Base-by-base conservation (phyloP, 2,888 invertebrate genomes). In the Drosophila neutralis region DNA sequence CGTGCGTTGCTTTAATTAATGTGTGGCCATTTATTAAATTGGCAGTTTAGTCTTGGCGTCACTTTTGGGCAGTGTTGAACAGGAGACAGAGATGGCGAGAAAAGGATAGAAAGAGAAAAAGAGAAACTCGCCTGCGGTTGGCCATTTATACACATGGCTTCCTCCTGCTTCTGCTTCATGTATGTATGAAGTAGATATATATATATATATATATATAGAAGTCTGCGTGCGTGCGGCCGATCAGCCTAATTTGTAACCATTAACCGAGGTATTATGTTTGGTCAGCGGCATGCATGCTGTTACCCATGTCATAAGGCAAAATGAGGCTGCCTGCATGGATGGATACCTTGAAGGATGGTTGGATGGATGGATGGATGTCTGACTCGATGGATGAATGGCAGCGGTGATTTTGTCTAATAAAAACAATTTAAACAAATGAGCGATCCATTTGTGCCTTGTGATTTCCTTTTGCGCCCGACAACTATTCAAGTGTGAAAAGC, bases 1-100 rank as follows among this genome's bases (percentile, higher is more conserved):
- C 66, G 73, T 70, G 69, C 69, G 58, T 61, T 73, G 76, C 70
- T 81, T 82, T 91, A 91, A 91, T 92, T 91, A 92, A 91, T 91
- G 91, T 86, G 76, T 77, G 86, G 80, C 88, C 89, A 91, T 91
- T 91, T 91, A 90, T 91, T 86, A 92, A 90, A 91, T 91, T 91
- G 91, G 89, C 92, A 91, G 91, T 87, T 91, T 82, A 88, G 80
- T 73, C 76, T 80, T 80, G 70, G 67, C 82, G 51, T 75, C 78
- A 75, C 66, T 71, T 81, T 73, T 73, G 73, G 69, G 69, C 76
- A 79, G 65, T 45, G 29, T 38, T 35, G 21, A 33, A 15, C 35
- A 15, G 21, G 29, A 21, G 49, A 21, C 24, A 21, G 29, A 56
- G 29, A 40, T 27, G 36, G 36, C 15, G 35, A 18, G 29, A 18